A percentile compares a stretch with the other conserved stretches of the same genome.
Evolutionary conservation across 2,888 invertebrate species (phyloP).

Genomic region (Amiota mariae): DNA sequence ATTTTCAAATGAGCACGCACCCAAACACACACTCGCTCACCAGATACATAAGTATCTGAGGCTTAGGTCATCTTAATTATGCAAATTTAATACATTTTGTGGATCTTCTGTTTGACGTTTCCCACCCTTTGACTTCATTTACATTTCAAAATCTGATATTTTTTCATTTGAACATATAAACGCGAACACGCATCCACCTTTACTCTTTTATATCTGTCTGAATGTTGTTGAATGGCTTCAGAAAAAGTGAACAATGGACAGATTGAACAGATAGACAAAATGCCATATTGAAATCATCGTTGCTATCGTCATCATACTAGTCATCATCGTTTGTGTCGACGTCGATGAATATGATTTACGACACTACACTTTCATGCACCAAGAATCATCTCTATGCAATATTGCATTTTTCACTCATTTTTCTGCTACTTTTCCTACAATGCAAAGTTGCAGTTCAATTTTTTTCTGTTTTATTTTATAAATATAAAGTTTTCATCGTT

Average conservation of each 20-base stretch:
- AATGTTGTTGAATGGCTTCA: no score
- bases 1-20: conserved; percentile 38
- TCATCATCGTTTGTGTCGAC: not conserved
- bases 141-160: conserved; percentile 49
- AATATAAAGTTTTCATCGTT: no score
- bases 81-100: conserved; percentile 48
- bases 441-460: no score
- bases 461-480: no score
- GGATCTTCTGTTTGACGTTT: not conserved
- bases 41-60: conserved; percentile 21
- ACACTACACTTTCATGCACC: conserved; percentile 35
- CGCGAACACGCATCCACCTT: no score
- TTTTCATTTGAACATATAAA: no score
- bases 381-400: not conserved
- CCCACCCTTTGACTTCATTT: conserved; percentile 43
- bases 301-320: no score
- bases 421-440: not conserved
- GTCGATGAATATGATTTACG: conserved; percentile 51
- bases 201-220: no score
- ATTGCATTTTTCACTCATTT: conserved; percentile 34
- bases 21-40: no score
- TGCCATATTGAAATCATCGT: no score
- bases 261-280: no score
- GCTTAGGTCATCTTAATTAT: conserved; percentile 57
- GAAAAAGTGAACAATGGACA: no score